phyloP scores from a whole-genome alignment of 2,797 vertebrate species.

The Lacerta agilis region DNA sequence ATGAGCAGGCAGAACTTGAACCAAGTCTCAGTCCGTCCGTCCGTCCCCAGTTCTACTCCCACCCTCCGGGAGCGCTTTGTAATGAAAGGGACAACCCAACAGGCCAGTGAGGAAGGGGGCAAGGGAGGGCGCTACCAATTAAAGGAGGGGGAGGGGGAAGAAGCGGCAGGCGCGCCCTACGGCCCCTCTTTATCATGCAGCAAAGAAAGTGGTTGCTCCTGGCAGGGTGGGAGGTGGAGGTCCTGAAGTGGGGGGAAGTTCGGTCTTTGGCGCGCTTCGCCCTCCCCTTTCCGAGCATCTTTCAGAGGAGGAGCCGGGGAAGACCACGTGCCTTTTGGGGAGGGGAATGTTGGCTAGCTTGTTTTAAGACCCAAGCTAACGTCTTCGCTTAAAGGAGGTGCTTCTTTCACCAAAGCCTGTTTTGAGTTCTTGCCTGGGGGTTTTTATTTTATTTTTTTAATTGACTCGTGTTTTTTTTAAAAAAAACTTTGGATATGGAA shows the following conservation, averaged over 20 bases:
- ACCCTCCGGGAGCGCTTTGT: neutral
- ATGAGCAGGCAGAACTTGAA: neutral
- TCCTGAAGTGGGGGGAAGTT: fast-evolving
- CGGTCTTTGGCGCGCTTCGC: too few relatives aligned
- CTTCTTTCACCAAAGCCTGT: neutral
- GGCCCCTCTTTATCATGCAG: neutral
- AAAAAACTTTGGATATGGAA: too few relatives aligned
- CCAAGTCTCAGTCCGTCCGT: neutral
- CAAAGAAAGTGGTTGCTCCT: neutral
- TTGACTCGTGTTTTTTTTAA: too few relatives aligned
- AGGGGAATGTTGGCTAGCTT: neutral
- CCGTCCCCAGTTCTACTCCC: neutral
- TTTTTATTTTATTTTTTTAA: too few relatives aligned
- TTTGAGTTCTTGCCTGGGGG: too few relatives aligned
- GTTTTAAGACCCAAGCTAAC: neutral
- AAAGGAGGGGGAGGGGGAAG: constrained; percentile 32
- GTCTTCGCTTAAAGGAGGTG: neutral
- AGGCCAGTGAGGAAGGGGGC: neutral
- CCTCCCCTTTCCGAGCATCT: too few relatives aligned
- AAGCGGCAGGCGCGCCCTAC: neutral
- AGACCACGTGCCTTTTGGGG: neutral
- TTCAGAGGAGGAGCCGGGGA: too few relatives aligned
- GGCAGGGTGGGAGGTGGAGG: neutral
- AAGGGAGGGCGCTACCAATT: constrained; percentile 9
- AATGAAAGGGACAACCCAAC: neutral